phyloP scores from a whole-genome alignment of 2,797 vertebrate species.

The Erpetoichthys calabaricus region DNA sequence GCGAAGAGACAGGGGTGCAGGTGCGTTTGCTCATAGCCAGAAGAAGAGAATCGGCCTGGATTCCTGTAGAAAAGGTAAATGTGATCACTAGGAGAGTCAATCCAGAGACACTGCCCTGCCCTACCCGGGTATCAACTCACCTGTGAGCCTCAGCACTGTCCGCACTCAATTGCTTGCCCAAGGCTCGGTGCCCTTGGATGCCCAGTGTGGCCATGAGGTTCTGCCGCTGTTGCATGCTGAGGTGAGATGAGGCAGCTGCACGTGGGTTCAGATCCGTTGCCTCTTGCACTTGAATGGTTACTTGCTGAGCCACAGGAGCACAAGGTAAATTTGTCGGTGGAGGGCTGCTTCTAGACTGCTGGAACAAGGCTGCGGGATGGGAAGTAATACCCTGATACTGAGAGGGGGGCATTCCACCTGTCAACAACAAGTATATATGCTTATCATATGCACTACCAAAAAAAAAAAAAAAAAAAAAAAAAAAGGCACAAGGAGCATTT shows the following conservation, averaged over 20 bases:
- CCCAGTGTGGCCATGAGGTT: conserved; percentile 65
- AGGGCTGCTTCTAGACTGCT: conserved; percentile 70
- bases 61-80: conserved; percentile 42
- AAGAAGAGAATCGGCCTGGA: conserved; percentile 65
- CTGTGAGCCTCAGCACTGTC: conserved; percentile 94
- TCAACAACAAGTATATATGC: conserved; percentile 16
- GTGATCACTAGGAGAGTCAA: no score
- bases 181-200: conserved; percentile 69
- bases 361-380: conserved; percentile 62
- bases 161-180: conserved; percentile 92
- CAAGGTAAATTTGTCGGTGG: conserved; percentile 66
- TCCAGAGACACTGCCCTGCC: no score
- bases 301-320: conserved; percentile 48
- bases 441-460: background rate
- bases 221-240: conserved; percentile 60
- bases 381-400: conserved; percentile 69
- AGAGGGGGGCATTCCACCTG: conserved; percentile 63
- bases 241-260: conserved; percentile 22
- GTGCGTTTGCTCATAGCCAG: conserved; percentile 77
- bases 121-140: no score
- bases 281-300: conserved; percentile 88
- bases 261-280: conserved; percentile 57
- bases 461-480: no score
- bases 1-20: conserved; percentile 78
- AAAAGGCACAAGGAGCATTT: conserved; percentile 3